phyloP scores from a whole-genome alignment of 2,888 invertebrate species.

The Odontothrips loti region DNA sequence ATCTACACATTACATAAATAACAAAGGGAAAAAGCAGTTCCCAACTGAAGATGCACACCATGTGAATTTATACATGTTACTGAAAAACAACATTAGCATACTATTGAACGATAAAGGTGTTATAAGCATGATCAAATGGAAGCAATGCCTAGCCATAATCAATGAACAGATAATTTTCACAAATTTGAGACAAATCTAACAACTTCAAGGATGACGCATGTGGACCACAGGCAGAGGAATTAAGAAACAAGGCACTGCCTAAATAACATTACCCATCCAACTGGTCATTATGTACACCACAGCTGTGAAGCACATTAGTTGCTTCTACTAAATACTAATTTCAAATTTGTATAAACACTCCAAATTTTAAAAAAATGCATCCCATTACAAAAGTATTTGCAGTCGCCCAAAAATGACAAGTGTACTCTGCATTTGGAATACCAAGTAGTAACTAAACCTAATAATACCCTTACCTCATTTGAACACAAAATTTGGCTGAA shows the following conservation, averaged over 20 bases:
- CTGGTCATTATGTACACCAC: too few species aligned
- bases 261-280: background rate
- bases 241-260: background rate
- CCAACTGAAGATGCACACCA: background rate
- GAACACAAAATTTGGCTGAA: slow-evolving; percentile 22
- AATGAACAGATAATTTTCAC: background rate
- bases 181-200: background rate
- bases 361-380: slow-evolving; percentile 11
- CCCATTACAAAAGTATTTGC: slow-evolving; percentile 14
- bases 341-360: slow-evolving; percentile 4
- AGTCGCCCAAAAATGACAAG: background rate
- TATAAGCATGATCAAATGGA: background rate
- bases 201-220: background rate
- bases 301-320: background rate
- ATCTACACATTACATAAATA: slow-evolving; percentile 7
- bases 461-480: slow-evolving; percentile 26
- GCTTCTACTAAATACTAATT: background rate
- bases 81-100: slow-evolving; percentile 10
- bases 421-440: slow-evolving; percentile 12
- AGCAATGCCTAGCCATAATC: background rate
- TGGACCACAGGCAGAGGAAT: background rate
- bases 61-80: background rate
- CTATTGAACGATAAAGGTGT: background rate
- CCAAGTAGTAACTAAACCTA: slow-evolving; percentile 4
- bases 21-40: background rate